Evolutionary conservation across 2,888 invertebrate genomes (phyloP), one percentile per base, ranked within the genome.

Genomic region (Furcula furcula): DNA sequence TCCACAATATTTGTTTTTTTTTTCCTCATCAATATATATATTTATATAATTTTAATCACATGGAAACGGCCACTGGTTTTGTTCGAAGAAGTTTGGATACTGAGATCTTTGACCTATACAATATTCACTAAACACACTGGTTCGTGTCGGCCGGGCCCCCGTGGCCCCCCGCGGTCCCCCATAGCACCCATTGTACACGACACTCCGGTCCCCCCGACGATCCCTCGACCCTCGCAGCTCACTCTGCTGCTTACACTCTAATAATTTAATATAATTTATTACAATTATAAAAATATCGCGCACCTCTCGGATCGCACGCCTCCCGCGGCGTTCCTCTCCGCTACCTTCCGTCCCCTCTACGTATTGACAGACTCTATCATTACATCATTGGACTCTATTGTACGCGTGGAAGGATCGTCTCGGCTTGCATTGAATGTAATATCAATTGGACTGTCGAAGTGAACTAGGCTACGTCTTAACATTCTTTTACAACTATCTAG

Each of bases 1-100:
- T 75, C 71, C 77, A 77, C 72, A 53, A 43, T 54, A 13, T 55
- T 51, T 26, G 41, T 44, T 51, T 50, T 45, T 43, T 13, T 41
- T 44, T 69, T 77, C 73, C 63, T 64, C 49, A 56, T 53, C 60
- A 65, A 65, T 26, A 14, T 7, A 14, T n/a, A 64, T 68, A 65
- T 67, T 73, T 65, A 61, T n/a, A 37, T 46, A 52, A 37, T 44
- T 76, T 68, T 66, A 76, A 83, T 81, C 80, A 83, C 82, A 80
- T 75, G 77, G n/a, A 71, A 76, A 75, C 83, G 81, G 82, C 76
- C 86, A 86, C 86, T 85, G 86, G 85, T 71, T 80, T 80, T 78
- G 82, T 80, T 83, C 78, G 71, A 67, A 73, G 72, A 67, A 72
- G 74, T 73, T 75, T 76, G 78, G 82, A 82, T 79, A 77, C 79